Evolutionary conservation across 2,888 invertebrate species (phyloP), one percentile per base, ranked within the genome.

Genomic region (Hecatera dysodea): DNA sequence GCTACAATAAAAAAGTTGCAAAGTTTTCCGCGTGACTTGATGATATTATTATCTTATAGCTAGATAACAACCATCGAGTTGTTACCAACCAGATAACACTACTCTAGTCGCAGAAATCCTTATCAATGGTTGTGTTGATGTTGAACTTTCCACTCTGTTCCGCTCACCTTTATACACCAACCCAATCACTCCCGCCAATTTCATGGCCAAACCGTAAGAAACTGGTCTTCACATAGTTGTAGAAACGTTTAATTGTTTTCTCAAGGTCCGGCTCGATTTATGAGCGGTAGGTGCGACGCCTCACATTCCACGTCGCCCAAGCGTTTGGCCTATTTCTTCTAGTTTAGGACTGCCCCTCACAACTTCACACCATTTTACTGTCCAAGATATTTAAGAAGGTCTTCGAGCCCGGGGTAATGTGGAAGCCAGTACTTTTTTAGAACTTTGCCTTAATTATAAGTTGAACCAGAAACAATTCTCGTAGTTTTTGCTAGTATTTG

Each of bases 221-320:
- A 67, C 65, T 81, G 57, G 64, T 69, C 67, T 69, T 77, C 68
- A 69, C 83, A 83, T 83, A 83, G 82, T 83, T 83, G 71, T 78
- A 82, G 73, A 81, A 81, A 83, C 77, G 75, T 83, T 83, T 83
- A 83, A 83, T 83, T 83, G 84, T 82, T 75, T 57, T 57, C 80
- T 77, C 75, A 83, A 84, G 84, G 83, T 83, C 84, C 83, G 78
- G 79, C 72, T 69, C 74, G 82, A 84, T 82, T 80, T 84, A 82
- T 71, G 82, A 80, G 61, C 80, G 50, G 72, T 77, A 83, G 84
- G 84, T 83, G 83, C 75, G 75, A 70, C 63, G 72, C 56, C 70
- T 63, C 65, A 67, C 75, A 81, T 72, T 81, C 84, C 65, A 56
- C 70, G 17, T 33, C 62, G 29, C 71, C 50, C 72, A 64, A 55